A percentile compares a stretch with the other conserved stretches of the same genome.
Conservation (phyloP, 2,113 vertebrate genomes). For the Rhabdornis inornatus region DNA sequence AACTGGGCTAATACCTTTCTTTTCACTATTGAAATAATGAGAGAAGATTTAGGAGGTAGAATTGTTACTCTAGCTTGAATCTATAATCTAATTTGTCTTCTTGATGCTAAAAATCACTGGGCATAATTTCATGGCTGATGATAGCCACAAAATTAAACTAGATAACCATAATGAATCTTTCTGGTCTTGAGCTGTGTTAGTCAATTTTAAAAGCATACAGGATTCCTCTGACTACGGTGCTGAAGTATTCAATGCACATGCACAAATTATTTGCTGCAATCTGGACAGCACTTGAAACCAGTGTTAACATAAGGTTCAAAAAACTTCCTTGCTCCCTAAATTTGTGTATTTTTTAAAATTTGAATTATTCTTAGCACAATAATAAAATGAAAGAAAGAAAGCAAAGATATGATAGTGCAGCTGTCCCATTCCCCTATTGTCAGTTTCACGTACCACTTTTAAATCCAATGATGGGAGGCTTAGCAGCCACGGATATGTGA, state of each 20-base stretch:
- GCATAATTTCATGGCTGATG: background rate
- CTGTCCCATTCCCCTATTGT: background rate
- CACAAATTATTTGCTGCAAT: background rate
- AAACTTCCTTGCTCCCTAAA: background rate
- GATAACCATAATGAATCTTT: background rate
- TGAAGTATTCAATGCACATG: background rate
- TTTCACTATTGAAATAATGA: background rate
- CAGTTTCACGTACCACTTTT: background rate
- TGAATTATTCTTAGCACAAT: background rate
- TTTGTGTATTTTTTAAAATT: background rate
- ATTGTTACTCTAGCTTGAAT: background rate
- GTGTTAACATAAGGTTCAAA: background rate
- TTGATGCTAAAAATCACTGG: background rate
- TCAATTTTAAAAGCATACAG: background rate
- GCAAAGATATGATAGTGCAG: background rate
- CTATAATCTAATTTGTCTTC: background rate
- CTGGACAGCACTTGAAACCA: background rate
- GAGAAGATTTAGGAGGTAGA: background rate
- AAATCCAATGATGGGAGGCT: background rate
- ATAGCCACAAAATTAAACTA: background rate
- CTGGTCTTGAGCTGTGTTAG: background rate
- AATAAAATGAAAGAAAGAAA: background rate
- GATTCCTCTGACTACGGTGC: background rate
- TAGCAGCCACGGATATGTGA: background rate
- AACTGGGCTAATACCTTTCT: background rate